phyloP scores from a whole-genome alignment of 2,888 invertebrate genomes.

The Agriopis aurantiaria region DNA sequence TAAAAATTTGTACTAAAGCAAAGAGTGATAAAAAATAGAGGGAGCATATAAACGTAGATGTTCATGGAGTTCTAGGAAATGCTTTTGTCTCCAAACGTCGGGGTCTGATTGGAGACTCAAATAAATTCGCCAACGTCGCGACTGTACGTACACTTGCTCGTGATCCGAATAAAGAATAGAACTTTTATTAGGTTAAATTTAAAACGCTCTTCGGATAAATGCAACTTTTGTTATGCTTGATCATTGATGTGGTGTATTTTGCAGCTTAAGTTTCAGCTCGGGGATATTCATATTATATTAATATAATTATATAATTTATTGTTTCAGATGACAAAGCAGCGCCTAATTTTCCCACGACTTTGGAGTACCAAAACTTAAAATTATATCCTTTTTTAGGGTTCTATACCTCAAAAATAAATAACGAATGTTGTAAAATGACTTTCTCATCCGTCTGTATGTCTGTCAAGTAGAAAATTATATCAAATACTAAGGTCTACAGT shows the following conservation, averaged over 20 bases:
- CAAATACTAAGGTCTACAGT: too few species aligned
- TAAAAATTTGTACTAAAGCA: conserved; percentile 1
- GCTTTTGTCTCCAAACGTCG: conserved; percentile 69
- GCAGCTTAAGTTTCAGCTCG: not conserved
- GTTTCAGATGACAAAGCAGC: too few species aligned
- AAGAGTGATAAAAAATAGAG: conserved; percentile 34
- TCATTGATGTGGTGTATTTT: conserved; percentile 5
- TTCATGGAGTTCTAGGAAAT: conserved; percentile 60
- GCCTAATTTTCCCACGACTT: too few species aligned
- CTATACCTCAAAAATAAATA: not conserved
- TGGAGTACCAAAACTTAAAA: too few species aligned
- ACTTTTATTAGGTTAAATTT: conserved; percentile 31
- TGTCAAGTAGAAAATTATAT: too few species aligned
- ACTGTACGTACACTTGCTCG: conserved; percentile 53
- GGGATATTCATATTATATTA: too few species aligned
- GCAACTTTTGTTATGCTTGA: conserved; percentile 10
- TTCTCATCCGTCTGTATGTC: too few species aligned
- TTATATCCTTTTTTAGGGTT: not conserved
- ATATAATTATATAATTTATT: too few species aligned
- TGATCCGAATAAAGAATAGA: conserved; percentile 55
- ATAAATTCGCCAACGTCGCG: conserved; percentile 66
- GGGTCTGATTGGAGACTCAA: conserved; percentile 78
- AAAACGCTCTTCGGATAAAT: conserved; percentile 24
- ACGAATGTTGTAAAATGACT: too few species aligned
- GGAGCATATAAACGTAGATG: conserved; percentile 43